These are phyloP conservation scores for Echeneis naucrates DNA, from an alignment of 2,797 vertebrate genomes.

Conservation along the genomic window DNA sequence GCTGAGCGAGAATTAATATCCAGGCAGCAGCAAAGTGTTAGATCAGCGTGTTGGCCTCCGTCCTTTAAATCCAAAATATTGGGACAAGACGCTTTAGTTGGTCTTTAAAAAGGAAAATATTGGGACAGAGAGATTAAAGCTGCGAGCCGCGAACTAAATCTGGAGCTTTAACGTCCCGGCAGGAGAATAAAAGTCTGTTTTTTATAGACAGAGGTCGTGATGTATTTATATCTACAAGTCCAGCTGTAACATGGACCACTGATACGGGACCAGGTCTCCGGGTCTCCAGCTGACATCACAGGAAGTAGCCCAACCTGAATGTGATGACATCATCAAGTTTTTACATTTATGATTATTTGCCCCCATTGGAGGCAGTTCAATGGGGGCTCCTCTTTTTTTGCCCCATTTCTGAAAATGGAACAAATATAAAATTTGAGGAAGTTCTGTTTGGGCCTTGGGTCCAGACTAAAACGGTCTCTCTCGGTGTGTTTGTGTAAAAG, in stretches of 20 bases:
- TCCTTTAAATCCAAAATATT: constrained; percentile 65
- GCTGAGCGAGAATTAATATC: constrained; percentile 44
- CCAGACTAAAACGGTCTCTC: constrained; percentile 24
- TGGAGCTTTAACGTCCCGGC: constrained; percentile 27
- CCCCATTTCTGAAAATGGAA: too few relatives aligned
- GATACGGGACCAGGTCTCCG: not conserved
- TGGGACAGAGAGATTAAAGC: constrained; percentile 56
- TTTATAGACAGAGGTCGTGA: not conserved
- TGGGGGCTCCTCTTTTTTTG: too few relatives aligned
- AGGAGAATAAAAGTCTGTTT: constrained; percentile 13
- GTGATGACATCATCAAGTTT: too few relatives aligned
- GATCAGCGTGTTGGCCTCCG: constrained; percentile 37
- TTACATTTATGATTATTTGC: too few relatives aligned
- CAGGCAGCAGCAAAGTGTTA: constrained; percentile 30
- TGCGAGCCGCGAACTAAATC: constrained; percentile 9
- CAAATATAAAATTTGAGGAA: too few relatives aligned
- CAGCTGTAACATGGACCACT: not conserved
- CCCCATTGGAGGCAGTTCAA: too few relatives aligned
- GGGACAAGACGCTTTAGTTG: constrained; percentile 58
- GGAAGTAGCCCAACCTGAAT: too few relatives aligned
- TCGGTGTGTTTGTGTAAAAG: constrained; percentile 44
- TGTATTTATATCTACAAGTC: constrained; percentile 9
- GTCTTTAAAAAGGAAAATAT: constrained; percentile 61
- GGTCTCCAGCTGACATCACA: too few relatives aligned
- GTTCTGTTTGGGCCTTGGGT: too few relatives aligned